Conservation (phyloP, 2,888 invertebrate genomes). For the Erannis defoliaria region DNA sequence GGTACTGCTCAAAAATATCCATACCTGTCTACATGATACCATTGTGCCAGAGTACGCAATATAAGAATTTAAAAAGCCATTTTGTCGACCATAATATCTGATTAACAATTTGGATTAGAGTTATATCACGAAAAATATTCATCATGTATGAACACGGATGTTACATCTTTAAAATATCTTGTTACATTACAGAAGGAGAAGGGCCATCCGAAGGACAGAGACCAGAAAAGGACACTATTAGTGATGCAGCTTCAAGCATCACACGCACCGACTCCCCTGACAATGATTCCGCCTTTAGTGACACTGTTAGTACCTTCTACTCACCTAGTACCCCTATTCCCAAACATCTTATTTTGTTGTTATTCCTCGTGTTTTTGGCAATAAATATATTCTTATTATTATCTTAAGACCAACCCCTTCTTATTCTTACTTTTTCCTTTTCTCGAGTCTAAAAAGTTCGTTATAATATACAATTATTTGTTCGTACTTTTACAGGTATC, state of each 20-base stretch:
- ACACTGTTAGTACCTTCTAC: constrained; percentile 92
- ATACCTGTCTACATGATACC: constrained; percentile 3
- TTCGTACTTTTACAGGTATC: constrained; percentile 86
- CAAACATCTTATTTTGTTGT: neutral
- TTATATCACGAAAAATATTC: neutral
- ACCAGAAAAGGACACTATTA: constrained; percentile 70
- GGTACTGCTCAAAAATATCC: constrained; percentile 20
- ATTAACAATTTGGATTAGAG: no score
- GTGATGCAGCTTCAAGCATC: constrained; percentile 71
- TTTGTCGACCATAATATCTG: no score
- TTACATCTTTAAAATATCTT: neutral
- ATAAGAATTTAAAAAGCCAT: neutral
- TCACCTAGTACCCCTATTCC: neutral
- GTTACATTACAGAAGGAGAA: constrained; percentile 52
- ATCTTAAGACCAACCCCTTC: no score
- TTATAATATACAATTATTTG: neutral
- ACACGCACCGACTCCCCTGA: constrained; percentile 96
- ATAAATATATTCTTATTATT: no score
- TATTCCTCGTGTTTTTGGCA: no score
- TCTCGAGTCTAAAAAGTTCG: no score
- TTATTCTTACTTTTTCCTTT: no score
- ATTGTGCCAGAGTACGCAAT: no score
- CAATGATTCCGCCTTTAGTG: constrained; percentile 99
- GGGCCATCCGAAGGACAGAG: constrained; percentile 58
- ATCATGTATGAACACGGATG: neutral